Evolutionary conservation across 1,140 invertebrate species (phyloP).

Genomic region (fruit fly (Drosophila melanogaster)): Release_6_plus_ISO1_MT NT_037436.4:13232501-13233000

Average conservation of each 20-base stretch:
- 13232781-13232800: slow-evolving; percentile 6
- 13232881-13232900: slow-evolving; percentile 53
- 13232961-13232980: slow-evolving; percentile 3
- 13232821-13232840: slow-evolving; percentile 50
- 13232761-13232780: slow-evolving; percentile 58
- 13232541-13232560: slow-evolving; percentile 46
- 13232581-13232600: not conserved
- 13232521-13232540: slow-evolving; percentile 10
- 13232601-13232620: not conserved
- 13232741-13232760: slow-evolving; percentile 15
- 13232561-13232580: slow-evolving; percentile 15
- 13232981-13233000: slow-evolving; percentile 32
- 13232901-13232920: slow-evolving; percentile 48
- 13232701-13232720: slow-evolving; percentile 36
- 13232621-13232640: not conserved
- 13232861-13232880: slow-evolving; percentile 34
- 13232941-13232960: slow-evolving; percentile 47
- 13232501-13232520: slow-evolving; percentile 19
- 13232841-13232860: slow-evolving; percentile 48
- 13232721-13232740: slow-evolving; percentile 23
- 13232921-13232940: slow-evolving; percentile 23
- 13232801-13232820: slow-evolving; percentile 48
- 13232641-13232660: slow-evolving; percentile 14
- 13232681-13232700: slow-evolving; percentile 24
- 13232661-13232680: slow-evolving; percentile 5